Evolutionary conservation across 2,888 invertebrate species (phyloP).

Genomic region (Drosophila fungiperda): DNA sequence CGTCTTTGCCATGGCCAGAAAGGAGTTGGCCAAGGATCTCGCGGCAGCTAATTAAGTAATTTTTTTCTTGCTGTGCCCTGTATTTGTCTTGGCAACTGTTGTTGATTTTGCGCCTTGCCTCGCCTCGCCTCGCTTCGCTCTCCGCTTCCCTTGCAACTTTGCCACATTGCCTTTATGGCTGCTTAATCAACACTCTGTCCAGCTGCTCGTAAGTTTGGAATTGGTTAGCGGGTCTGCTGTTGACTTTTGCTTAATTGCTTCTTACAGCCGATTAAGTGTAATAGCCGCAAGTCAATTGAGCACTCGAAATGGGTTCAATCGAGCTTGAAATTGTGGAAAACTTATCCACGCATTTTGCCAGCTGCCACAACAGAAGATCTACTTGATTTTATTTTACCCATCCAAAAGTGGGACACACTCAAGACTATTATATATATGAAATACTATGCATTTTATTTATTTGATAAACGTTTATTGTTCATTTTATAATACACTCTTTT

Average conservation of each 20-base stretch:
- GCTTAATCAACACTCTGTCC: slow-evolving; percentile 71
- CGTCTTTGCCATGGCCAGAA: slow-evolving; percentile 17
- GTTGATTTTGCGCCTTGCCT: slow-evolving; percentile 40
- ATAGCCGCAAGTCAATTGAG: slow-evolving; percentile 42
- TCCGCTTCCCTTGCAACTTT: slow-evolving; percentile 3
- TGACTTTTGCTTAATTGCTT: slow-evolving; percentile 75
- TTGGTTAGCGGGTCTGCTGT: slow-evolving; percentile 61
- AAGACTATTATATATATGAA: neutral
- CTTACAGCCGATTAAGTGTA: slow-evolving; percentile 66
- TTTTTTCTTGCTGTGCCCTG: slow-evolving; percentile 46
- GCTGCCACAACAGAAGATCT: slow-evolving; percentile 11
- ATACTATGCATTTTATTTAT: too few relatives aligned
- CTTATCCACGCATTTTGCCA: slow-evolving; percentile 7
- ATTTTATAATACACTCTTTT: neutral
- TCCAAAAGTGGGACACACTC: neutral
- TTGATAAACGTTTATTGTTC: neutral
- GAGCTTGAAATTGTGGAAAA: slow-evolving; percentile 63
- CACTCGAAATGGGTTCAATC: slow-evolving; percentile 51
- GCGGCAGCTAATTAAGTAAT: slow-evolving; percentile 78
- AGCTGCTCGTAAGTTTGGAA: slow-evolving; percentile 39
- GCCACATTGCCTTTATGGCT: slow-evolving; percentile 58
- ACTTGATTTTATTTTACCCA: neutral
- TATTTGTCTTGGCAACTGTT: slow-evolving; percentile 35
- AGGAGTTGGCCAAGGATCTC: slow-evolving; percentile 40
- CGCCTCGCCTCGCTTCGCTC: neutral